A percentile compares a stretch with the other conserved stretches of the same genome.
Conservation (phyloP, 2,113 vertebrate species). For the Hymenochirus boettgeri region DNA sequence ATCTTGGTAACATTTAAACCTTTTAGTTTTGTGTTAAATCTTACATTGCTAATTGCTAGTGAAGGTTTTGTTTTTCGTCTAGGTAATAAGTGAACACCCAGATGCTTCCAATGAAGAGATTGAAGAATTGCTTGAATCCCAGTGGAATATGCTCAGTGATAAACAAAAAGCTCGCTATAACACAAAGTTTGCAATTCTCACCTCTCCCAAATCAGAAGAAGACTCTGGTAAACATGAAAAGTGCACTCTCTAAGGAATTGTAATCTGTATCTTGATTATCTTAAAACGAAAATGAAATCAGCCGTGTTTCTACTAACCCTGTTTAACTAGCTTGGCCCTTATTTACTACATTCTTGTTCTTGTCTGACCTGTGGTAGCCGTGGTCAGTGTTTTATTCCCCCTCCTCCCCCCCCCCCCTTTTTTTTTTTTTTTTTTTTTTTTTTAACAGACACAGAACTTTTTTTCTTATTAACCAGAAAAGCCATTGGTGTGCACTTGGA, state of each 20-base stretch:
- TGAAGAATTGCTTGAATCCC: conserved; percentile 70
- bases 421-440: no score
- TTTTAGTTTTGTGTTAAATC: no score
- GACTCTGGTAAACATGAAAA: conserved; percentile 64
- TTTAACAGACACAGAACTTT: conserved; percentile 4
- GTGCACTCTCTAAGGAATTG: conserved; percentile 54
- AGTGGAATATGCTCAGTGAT: conserved; percentile 71
- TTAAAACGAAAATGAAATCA: conserved; percentile 12
- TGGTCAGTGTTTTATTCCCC: not conserved
- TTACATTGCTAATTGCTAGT: not conserved
- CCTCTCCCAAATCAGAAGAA: conserved; percentile 60
- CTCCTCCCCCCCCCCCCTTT: no score
- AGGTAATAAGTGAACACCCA: conserved; percentile 71
- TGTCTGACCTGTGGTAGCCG: conserved; percentile 15
- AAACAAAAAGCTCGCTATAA: conserved; percentile 75
- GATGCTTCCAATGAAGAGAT: conserved; percentile 70
- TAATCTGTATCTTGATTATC: conserved; percentile 41
- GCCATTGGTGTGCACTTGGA: conserved; percentile 11
- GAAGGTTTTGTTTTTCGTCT: conserved; percentile 37
- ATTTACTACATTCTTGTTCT: conserved; percentile 13
- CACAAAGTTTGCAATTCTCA: conserved; percentile 72
- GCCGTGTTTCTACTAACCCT: conserved; percentile 30
- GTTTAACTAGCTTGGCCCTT: not conserved
- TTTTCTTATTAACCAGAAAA: conserved; percentile 25
- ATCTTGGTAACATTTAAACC: no score